Evolutionary conservation across 2,888 invertebrate genomes (phyloP).

Genomic region (Drosophila meridionalis): DNA sequence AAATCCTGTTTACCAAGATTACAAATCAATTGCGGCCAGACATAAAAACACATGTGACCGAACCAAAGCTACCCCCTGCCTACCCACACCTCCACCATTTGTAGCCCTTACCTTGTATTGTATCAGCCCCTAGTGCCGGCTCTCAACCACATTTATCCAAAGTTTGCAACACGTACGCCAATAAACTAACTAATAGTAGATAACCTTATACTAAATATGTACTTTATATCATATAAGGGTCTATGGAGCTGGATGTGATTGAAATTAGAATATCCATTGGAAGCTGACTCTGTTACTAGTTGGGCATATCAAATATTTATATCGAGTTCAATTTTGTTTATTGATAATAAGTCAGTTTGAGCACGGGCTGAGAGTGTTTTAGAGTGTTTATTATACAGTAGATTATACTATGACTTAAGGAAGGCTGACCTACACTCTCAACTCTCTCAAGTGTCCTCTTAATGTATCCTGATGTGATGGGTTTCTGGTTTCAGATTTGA

Average conservation of each 20-base stretch:
- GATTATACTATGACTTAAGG: not conserved
- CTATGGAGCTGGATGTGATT: not conserved
- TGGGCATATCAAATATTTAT: not conserved
- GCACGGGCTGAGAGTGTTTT: not conserved
- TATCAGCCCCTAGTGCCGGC: not conserved
- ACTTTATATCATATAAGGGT: not conserved
- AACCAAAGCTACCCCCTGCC: not conserved
- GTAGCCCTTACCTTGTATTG: not conserved
- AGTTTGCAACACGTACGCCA: slow-evolving; percentile 43
- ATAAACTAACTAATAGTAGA: slow-evolving; percentile 40
- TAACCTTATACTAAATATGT: slow-evolving; percentile 4
- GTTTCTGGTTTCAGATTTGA: not conserved
- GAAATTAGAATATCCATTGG: not conserved
- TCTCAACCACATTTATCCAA: slow-evolving; percentile 27
- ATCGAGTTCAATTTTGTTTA: not conserved
- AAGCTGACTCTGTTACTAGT: not conserved
- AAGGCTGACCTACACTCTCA: not conserved
- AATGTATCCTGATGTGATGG: not conserved
- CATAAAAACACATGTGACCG: slow-evolving; percentile 67
- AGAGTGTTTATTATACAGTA: no score
- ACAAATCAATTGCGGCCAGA: slow-evolving; percentile 78
- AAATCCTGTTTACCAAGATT: slow-evolving; percentile 80
- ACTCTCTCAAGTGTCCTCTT: not conserved
- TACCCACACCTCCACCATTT: not conserved
- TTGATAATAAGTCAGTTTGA: not conserved